phyloP scores from a whole-genome alignment of 2,113 vertebrate species.

The Meriones unguiculatus region DNA sequence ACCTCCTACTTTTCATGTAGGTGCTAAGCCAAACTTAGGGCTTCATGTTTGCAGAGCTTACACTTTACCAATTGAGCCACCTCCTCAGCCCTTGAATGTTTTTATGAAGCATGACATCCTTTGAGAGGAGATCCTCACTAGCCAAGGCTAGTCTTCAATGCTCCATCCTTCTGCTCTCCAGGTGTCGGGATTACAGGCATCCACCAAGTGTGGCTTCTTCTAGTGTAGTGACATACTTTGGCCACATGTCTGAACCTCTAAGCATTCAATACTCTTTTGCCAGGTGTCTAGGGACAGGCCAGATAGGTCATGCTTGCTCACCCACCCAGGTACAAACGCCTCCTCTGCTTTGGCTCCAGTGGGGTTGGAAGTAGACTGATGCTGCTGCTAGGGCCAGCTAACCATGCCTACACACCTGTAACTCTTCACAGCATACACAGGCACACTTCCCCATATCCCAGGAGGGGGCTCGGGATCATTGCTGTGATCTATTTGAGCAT shows the following conservation, averaged over 20 bases:
- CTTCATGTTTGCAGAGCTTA: not conserved
- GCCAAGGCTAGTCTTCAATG: not conserved
- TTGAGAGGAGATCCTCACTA: not conserved
- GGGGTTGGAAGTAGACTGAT: not conserved
- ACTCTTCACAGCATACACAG: not conserved
- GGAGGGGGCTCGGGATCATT: too few relatives aligned
- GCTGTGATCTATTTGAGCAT: not conserved
- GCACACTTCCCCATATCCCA: too few relatives aligned
- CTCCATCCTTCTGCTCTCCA: not conserved
- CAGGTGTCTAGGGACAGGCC: not conserved
- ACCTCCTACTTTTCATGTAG: not conserved
- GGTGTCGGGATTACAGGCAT: not conserved
- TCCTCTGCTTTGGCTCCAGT: not conserved
- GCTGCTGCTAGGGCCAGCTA: not conserved
- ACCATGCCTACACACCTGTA: not conserved
- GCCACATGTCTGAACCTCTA: not conserved
- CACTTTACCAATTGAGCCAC: not conserved
- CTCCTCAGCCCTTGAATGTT: not conserved
- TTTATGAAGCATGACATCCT: not conserved
- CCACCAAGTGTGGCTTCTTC: not conserved
- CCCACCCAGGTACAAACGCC: not conserved
- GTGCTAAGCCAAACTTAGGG: not conserved
- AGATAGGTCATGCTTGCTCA: not conserved
- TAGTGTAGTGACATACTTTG: not conserved
- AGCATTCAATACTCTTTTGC: not conserved